Evolutionary conservation across 2,888 invertebrate genomes (phyloP), one percentile per base, ranked within the genome.

Genomic region (Endomychus coccineus): DNA sequence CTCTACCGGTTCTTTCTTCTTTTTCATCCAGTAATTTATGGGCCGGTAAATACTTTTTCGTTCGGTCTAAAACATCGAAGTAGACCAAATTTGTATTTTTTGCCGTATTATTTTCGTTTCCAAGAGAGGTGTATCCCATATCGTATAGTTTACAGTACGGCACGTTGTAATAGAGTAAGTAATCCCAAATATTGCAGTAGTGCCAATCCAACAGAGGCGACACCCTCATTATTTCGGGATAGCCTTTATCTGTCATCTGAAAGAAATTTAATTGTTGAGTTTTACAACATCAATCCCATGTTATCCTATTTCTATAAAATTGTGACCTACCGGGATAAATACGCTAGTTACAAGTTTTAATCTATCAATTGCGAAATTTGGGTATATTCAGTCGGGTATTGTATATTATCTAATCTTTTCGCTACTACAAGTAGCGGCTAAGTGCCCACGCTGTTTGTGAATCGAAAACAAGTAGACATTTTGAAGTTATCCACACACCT

Each of bases 61-160:
- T 59, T 21, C 66, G 77, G 53, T 61, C 63, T 15, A 43, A 53
- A 1, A 49, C 39, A 52, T 77, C 73, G 10, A 62, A 61, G 45
- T 66, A 69, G 22, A 70, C 67, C 38, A 91, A 67, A 21, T 76
- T 69, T 1, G 86, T 83, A 70, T 95, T 94, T 1, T 78, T 83
- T 42, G 74, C 63, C 0, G 94, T 94, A 62, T 90, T 89, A 23
- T 74, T 70, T 40, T 74, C 73, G 58, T 83, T 83, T 31, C 92
- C 95, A 50, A 95, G 71, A 16, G 94, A 95, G 0, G 94, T 92
- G 61, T 84, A 92, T 70, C 97, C 97, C 58, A 73, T 66, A 61
- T 96, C 85, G 62, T 98, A 98, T 0, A 98, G 71, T 19, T 73
- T 70, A 62, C 97, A 98, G 60, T 96, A 98, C 13, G 92, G 87